Percentiles rank a stretch among this genome's conserved stretches.
These are phyloP conservation scores for Anorthoa munda DNA, from an alignment of 2,888 invertebrate species.

Conservation along the genomic window DNA sequence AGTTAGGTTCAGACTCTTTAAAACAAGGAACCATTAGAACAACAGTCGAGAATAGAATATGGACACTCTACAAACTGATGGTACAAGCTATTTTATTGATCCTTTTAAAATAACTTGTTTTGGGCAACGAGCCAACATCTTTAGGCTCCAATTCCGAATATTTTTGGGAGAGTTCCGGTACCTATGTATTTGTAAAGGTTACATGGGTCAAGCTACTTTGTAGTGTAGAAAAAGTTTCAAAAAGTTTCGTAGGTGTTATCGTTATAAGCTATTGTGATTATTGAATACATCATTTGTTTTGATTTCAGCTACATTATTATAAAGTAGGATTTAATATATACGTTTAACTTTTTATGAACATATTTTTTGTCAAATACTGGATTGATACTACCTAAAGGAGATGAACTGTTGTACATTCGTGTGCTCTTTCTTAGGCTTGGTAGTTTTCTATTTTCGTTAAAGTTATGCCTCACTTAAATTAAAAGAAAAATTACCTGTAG, in stretches of 20 bases:
- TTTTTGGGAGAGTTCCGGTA: conserved; percentile 5
- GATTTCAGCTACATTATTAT: background rate
- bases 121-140: conserved; percentile 48
- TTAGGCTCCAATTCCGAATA: conserved; percentile 30
- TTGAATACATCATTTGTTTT: background rate
- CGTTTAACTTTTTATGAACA: too few species aligned
- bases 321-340: too few species aligned
- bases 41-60: background rate
- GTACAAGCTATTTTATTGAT: conserved; percentile 41
- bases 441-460: too few species aligned
- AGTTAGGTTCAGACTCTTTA: background rate
- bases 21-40: background rate
- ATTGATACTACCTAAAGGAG: too few species aligned
- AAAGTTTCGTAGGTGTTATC: background rate
- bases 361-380: too few species aligned
- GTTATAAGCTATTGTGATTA: too few species aligned
- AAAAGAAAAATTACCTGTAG: too few species aligned
- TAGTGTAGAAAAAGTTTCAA: too few species aligned
- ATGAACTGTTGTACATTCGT: too few species aligned
- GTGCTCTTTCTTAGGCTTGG: too few species aligned
- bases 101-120: conserved; percentile 42
- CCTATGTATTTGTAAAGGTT: conserved; percentile 2
- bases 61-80: background rate
- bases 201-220: background rate
- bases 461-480: too few species aligned